Evolutionary conservation across 2,888 invertebrate genomes (phyloP).

Genomic region (Latrodectus elegans): DNA sequence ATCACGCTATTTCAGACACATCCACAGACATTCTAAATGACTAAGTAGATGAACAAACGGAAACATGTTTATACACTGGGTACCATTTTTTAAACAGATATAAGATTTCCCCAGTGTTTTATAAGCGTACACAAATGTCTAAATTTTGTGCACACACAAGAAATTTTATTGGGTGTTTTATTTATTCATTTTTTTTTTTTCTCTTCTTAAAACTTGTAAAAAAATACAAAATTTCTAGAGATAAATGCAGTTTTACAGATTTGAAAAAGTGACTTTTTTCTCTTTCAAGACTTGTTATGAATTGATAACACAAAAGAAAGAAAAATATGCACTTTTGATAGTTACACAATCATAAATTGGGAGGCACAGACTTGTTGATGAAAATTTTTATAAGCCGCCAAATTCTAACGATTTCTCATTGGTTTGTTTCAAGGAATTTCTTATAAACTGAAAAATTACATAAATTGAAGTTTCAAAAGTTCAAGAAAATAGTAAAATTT

Average conservation of each 20-base stretch:
- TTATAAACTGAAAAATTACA: no score
- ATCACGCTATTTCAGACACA: conserved; percentile 29
- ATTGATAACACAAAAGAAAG: no score
- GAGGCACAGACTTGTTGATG: no score
- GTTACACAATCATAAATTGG: no score
- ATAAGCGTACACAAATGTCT: conserved; percentile 16
- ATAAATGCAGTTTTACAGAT: conserved; percentile 45
- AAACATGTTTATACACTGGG: conserved; percentile 65
- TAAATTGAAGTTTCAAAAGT: no score
- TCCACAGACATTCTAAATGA: conserved; percentile 40
- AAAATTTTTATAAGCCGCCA: no score
- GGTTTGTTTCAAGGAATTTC: no score
- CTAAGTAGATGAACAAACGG: conserved; percentile 42
- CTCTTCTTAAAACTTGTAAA: conserved; percentile 36
- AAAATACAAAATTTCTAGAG: conserved; percentile 64
- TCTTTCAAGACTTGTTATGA: neutral
- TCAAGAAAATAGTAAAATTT: no score
- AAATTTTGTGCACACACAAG: conserved; percentile 50
- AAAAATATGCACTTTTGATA: no score
- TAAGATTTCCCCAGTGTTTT: conserved; percentile 61
- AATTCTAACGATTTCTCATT: no score
- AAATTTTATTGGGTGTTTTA: conserved; percentile 43
- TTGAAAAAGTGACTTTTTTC: conserved; percentile 33
- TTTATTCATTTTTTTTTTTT: neutral
- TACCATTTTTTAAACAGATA: conserved; percentile 52